Base-by-base conservation (phyloP, 2,797 vertebrate genomes). In the Acrossocheilus wenchowensis region DNA sequence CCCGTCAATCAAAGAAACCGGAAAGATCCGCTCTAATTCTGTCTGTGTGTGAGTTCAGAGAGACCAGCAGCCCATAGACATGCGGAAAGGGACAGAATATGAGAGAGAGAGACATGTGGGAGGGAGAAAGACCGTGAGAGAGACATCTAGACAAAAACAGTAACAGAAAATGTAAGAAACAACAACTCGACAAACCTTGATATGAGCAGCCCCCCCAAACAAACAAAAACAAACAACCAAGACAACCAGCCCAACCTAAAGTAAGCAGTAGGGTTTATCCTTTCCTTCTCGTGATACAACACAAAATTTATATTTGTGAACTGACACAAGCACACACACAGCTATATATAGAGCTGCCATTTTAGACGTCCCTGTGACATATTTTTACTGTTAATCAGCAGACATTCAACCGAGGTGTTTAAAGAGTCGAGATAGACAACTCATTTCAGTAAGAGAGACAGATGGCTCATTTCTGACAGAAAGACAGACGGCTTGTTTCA, bases 51-150 rank as follows among this genome's bases (percentile, higher is more conserved):
- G 81, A 62, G 66, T 83, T 88, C 39, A 79, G 78, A 89, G 90
- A 91, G 84, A 88, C 88, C 93, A 92, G 90, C 89, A 91, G 89
- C 86, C 86, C 34, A 26, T 57, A 82, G 62, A 72, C 43, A 36
- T 26, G 64, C 12, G 68, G 66, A 57, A 62, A 81, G 48, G 77
- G 45, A 81, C 26, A 72, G 66, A 50, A 43, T 34, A 81, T 12
- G 92, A 92, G 86, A 87, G 85, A 93, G 90, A 90, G 89, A 91
- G 88, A 86, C 86, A 43, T 5, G 64, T 75, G 45, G 66, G 66
- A 41, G 26, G 71, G 43, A 52, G 71, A 43, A 57, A 81, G 73
- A 57, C 39, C 39, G 1, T 11, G 71, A 57, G 81, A 74, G 36
- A 83, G 71, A 83, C 39, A 41, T 39, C 41, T 43, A 83, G 52